Conservation (phyloP, 2,113 vertebrate species). For the Pelodiscus sinensis region DNA sequence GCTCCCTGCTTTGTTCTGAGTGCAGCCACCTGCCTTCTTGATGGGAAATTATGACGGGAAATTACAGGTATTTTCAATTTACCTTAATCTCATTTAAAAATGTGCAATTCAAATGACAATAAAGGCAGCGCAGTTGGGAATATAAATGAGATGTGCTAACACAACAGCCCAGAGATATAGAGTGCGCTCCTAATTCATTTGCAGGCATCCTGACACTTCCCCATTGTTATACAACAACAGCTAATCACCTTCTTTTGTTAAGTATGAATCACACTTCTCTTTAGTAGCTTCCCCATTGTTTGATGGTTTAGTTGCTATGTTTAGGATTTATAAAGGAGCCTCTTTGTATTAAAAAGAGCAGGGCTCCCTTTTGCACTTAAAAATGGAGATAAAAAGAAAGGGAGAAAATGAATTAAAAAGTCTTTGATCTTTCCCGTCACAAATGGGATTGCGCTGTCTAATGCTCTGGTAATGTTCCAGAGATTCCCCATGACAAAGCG, state of each 20-base stretch:
- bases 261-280: slow-evolving; percentile 66
- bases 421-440: slow-evolving; percentile 50
- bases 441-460: slow-evolving; percentile 26
- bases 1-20: slow-evolving; percentile 1
- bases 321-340: slow-evolving; percentile 53
- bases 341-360: slow-evolving; percentile 53
- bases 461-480: neutral
- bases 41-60: slow-evolving; percentile 47
- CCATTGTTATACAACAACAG: slow-evolving; percentile 62
- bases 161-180: neutral
- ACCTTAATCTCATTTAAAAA: slow-evolving; percentile 59
- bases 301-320: slow-evolving; percentile 54
- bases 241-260: slow-evolving; percentile 64
- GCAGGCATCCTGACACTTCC: slow-evolving; percentile 59
- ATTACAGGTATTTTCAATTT: slow-evolving; percentile 65
- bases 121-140: slow-evolving; percentile 51
- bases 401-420: slow-evolving; percentile 40
- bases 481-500: neutral
- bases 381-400: slow-evolving; percentile 29
- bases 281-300: slow-evolving; percentile 65
- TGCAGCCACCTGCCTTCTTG: slow-evolving; percentile 42
- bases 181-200: slow-evolving; percentile 60
- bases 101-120: slow-evolving; percentile 60
- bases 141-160: slow-evolving; percentile 35
- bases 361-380: neutral